Conservation (phyloP, 2,888 invertebrate genomes). For the Dicycla oo region DNA sequence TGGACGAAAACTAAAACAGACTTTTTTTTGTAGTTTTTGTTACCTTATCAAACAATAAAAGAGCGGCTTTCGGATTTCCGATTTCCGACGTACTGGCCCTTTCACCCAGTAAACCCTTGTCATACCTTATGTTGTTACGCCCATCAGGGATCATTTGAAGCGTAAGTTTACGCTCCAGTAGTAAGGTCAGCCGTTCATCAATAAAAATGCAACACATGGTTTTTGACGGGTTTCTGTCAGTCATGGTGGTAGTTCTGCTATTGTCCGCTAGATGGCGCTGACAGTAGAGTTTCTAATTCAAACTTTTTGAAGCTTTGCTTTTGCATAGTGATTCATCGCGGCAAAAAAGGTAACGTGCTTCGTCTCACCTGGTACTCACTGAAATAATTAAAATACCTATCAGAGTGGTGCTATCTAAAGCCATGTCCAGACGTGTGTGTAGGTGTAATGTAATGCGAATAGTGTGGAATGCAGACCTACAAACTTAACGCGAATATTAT, state of each 20-base stretch:
- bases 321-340: not conserved
- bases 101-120: not conserved
- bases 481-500: too few relatives aligned
- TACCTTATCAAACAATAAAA: too few relatives aligned
- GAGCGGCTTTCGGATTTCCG: too few relatives aligned
- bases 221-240: not conserved
- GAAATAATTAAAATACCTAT: not conserved
- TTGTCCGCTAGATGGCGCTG: slow-evolving; percentile 37
- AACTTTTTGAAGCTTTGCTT: not conserved
- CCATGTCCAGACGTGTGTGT: too few relatives aligned
- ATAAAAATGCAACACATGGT: not conserved
- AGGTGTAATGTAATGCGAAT: too few relatives aligned
- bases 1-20: not conserved
- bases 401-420: not conserved
- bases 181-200: not conserved
- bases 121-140: not conserved
- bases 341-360: not conserved
- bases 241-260: not conserved
- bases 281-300: not conserved
- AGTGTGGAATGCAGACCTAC: too few relatives aligned
- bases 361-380: not conserved
- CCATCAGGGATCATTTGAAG: not conserved
- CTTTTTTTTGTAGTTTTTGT: too few relatives aligned
- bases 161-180: not conserved
- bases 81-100: not conserved